Conservation (phyloP, 2,113 vertebrate genomes). For the Melanotaenia duboulayi region DNA sequence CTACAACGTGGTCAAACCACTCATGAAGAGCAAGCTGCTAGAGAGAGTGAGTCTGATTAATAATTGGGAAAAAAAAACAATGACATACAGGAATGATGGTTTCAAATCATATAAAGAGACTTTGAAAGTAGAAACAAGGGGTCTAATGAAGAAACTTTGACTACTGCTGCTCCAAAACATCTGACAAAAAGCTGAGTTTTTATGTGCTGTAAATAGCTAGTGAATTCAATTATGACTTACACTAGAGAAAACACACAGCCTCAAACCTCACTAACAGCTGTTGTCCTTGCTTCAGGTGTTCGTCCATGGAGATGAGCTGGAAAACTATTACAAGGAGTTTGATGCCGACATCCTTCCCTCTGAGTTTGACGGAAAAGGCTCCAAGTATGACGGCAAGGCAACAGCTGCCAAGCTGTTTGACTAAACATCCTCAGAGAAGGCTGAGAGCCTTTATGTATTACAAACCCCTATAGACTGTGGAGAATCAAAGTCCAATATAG, state of each 20-base stretch:
- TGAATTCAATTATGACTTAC: no score
- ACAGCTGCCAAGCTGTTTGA: slow-evolving; percentile 88
- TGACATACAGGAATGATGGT: not conserved
- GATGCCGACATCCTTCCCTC: slow-evolving; percentile 91
- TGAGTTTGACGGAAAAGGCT: slow-evolving; percentile 91
- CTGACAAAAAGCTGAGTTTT: no score
- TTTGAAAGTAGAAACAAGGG: not conserved
- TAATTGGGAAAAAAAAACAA: not conserved
- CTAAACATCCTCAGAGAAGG: slow-evolving; percentile 60
- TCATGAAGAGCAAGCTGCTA: slow-evolving; percentile 95
- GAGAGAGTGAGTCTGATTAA: slow-evolving; percentile 87
- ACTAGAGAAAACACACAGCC: no score
- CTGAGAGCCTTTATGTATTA: slow-evolving; percentile 6
- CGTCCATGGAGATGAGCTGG: slow-evolving; percentile 94
- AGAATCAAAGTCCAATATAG: slow-evolving; percentile 32
- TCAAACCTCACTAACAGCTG: not conserved
- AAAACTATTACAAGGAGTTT: slow-evolving; percentile 92
- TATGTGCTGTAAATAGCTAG: no score
- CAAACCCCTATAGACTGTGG: slow-evolving; percentile 26
- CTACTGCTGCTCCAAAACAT: not conserved
- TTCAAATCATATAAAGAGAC: not conserved
- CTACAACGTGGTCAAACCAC: slow-evolving; percentile 95
- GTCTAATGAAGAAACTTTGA: not conserved
- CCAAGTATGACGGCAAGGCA: slow-evolving; percentile 90
- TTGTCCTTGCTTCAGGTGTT: slow-evolving; percentile 85